These are phyloP conservation scores for Brachionus plicatilis DNA, from an alignment of 1,140 invertebrate species.

Conservation along the genomic window DNA sequence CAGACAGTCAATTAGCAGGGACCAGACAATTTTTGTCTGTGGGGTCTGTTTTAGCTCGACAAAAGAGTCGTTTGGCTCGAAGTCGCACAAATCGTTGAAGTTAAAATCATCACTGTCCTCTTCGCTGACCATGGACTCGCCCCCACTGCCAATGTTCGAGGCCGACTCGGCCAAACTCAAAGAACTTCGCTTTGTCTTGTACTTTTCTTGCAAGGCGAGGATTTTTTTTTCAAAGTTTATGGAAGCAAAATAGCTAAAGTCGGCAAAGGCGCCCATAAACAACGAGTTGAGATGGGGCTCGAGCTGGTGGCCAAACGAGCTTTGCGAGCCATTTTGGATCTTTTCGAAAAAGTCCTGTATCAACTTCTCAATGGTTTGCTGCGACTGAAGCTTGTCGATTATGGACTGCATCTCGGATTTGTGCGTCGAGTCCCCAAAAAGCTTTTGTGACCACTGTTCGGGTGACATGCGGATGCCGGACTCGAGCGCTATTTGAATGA, in stretches of 20 bases:
- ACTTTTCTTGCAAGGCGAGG: not conserved
- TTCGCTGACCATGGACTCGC: slow-evolving; percentile 2
- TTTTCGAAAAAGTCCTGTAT: slow-evolving; percentile 39
- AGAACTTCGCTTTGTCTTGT: not conserved
- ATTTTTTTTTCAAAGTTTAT: slow-evolving; percentile 38
- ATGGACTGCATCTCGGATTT: slow-evolving; percentile 99
- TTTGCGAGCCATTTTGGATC: not conserved
- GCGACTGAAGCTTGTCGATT: slow-evolving; percentile 63
- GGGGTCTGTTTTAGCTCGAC: not conserved
- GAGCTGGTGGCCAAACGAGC: not conserved
- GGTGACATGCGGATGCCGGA: slow-evolving; percentile 90
- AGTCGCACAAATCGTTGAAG: not conserved
- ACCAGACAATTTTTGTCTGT: slow-evolving; percentile 21
- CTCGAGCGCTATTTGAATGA: slow-evolving; percentile 78
- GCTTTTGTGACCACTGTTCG: slow-evolving; percentile 91
- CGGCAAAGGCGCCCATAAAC: not conserved
- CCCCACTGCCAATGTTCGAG: not conserved
- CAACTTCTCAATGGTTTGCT: slow-evolving; percentile 33
- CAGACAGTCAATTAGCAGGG: not conserved
- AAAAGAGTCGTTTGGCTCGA: not conserved
- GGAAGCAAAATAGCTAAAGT: not conserved
- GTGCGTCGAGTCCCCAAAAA: slow-evolving; percentile 88
- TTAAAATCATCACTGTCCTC: slow-evolving; percentile 19
- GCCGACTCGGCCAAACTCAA: not conserved
- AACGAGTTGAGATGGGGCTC: not conserved